These are phyloP conservation scores for Endotricha flammealis DNA, from an alignment of 2,888 invertebrate species.

Conservation along the genomic window DNA sequence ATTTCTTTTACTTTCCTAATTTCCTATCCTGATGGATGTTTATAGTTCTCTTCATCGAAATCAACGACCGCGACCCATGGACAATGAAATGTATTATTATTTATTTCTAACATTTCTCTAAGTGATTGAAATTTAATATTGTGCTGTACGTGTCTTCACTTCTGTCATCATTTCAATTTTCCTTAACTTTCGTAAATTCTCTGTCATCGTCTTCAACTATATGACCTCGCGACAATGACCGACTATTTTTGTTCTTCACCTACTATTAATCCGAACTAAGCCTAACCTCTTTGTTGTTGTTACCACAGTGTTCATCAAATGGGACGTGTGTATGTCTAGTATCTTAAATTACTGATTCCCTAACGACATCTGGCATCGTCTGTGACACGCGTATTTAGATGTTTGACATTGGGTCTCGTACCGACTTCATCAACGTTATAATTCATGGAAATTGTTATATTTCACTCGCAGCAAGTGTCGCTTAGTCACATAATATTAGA, in stretches of 20 bases:
- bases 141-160: too few relatives aligned
- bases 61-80: too few relatives aligned
- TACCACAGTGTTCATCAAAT: neutral
- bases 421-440: constrained; percentile 23
- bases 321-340: constrained; percentile 8
- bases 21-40: neutral
- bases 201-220: too few relatives aligned
- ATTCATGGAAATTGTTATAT: constrained; percentile 21
- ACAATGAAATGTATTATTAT: too few relatives aligned
- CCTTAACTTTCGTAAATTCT: too few relatives aligned
- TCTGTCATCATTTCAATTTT: too few relatives aligned
- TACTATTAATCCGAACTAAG: neutral
- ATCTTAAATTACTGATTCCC: constrained; percentile 26
- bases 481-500: neutral
- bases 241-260: neutral
- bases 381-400: constrained; percentile 35
- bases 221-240: too few relatives aligned
- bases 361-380: constrained; percentile 37
- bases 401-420: constrained; percentile 27
- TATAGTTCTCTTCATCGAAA: too few relatives aligned
- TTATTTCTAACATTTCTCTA: too few relatives aligned
- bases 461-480: constrained; percentile 10
- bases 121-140: too few relatives aligned
- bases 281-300: neutral
- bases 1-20: neutral